Base-by-base conservation (phyloP, 1,140 invertebrate species). In the Heterodera schachtii region DNA sequence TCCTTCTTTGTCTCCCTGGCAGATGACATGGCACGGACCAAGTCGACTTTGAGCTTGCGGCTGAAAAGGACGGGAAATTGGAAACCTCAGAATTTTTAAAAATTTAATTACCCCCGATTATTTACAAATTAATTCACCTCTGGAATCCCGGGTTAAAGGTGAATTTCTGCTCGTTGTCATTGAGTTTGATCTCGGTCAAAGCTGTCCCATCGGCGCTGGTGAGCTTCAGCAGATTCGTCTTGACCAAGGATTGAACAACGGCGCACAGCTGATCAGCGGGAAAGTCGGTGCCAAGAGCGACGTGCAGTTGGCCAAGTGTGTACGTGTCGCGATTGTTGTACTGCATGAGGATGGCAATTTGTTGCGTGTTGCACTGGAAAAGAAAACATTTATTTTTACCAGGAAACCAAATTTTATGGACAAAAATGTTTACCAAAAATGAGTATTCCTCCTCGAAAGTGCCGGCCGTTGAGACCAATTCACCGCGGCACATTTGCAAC, bases 401-500 rank as follows among this genome's bases (percentile, higher is more conserved):
- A 31, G 31, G 31, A 31, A 31, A 31, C 31, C 31, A 0, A 31
- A 31, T 66, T 57, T 21, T 47, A 21, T 80, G 69, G 41, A 75
- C 76, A n/a, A 75, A 79, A 78, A n/a, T 77, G 80, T 81, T 75
- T 85, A 92, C 92, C 87, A 92, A 91, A 79, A 93, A 90, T 46
- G 91, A 92, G 89, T 92, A 92, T 87, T 91, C 90, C 82, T 92
- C 93, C 87, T 92, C 91, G 90, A 98, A 98, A 91, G 77, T 78
- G 66, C 49, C 49, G 44, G 1, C 96, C 98, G 91, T 97, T 96
- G 73, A 97, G 83, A 95, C 93, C 8, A 99, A 91, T 91, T 99
- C 97, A 47, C 97, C 97, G 92, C 98, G 98, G 79, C 95, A 98
- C 94, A 98, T 96, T 88, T 97, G 95, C 90, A 97, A 98, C 41